These are phyloP conservation scores for Episyrphus balteatus DNA, from an alignment of 1,140 invertebrate genomes.

Conservation along the genomic window DNA sequence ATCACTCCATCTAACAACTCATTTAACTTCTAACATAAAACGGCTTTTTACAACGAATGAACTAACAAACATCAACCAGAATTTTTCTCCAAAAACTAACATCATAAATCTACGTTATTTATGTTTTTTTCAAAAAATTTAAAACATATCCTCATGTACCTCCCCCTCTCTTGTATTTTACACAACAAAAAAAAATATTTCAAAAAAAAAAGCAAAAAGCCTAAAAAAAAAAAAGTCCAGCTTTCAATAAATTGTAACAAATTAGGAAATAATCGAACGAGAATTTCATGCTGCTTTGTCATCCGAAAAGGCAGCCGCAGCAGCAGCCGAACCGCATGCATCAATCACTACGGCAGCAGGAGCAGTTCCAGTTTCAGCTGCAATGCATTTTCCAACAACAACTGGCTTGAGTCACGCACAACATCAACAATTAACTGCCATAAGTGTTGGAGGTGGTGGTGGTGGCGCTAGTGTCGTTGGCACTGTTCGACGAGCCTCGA, in stretches of 20 bases:
- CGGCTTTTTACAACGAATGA: no score
- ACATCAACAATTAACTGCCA: conserved; percentile 1
- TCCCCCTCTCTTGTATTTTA: not conserved
- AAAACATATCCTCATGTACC: no score
- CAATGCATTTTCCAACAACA: conserved; percentile 1
- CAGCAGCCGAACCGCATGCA: not conserved
- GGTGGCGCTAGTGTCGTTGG: conserved; percentile 9
- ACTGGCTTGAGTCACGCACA: conserved; percentile 15
- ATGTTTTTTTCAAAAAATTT: no score
- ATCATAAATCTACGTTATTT: no score
- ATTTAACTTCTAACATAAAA: no score
- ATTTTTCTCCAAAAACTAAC: no score
- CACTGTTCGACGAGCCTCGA: conserved; percentile 19
- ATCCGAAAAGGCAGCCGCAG: conserved; percentile 31
- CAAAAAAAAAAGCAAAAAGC: conserved; percentile 8
- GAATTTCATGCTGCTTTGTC: conserved; percentile 36
- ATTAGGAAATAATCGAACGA: conserved; percentile 34
- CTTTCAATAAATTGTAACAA: conserved; percentile 10
- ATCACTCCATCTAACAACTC: no score
- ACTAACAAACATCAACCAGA: no score
- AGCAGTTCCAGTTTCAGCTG: not conserved
- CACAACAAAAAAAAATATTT: conserved; percentile 6
- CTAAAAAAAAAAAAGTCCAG: conserved; percentile 12
- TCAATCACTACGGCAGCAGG: no score
- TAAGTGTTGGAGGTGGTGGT: not conserved